These are phyloP conservation scores for Zosterops hypoxanthus DNA, from an alignment of 2,113 vertebrate species.

Conservation along the genomic window DNA sequence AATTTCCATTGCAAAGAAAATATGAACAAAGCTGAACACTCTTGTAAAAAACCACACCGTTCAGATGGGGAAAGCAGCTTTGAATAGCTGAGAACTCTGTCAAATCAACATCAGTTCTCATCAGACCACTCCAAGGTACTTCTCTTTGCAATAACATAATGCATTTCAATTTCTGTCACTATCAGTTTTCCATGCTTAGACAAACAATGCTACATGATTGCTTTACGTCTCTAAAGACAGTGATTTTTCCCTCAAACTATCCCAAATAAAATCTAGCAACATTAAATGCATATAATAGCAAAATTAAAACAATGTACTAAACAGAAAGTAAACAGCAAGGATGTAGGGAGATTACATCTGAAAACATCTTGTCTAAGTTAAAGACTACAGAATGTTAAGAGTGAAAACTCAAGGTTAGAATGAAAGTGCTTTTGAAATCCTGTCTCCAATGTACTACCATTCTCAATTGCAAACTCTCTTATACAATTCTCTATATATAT, in stretches of 20 bases:
- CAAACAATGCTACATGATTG: not conserved
- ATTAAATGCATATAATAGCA: not conserved
- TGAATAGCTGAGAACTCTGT: slow-evolving; percentile 10
- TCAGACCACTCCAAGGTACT: slow-evolving; percentile 14
- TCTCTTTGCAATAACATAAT: slow-evolving; percentile 20
- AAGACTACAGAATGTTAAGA: not conserved
- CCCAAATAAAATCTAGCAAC: not conserved
- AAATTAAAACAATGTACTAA: not conserved
- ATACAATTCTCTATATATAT: not conserved
- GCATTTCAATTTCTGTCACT: not conserved
- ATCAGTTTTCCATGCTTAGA: not conserved
- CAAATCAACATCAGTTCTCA: slow-evolving; percentile 37
- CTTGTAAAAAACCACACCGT: not conserved
- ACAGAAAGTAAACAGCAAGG: not conserved
- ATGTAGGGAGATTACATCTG: not conserved
- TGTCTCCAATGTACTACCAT: not conserved
- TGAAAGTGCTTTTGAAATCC: not conserved
- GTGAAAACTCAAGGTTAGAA: not conserved
- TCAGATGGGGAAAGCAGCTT: not conserved
- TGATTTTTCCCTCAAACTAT: not conserved
- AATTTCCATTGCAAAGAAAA: slow-evolving; percentile 31
- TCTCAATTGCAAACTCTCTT: not conserved
- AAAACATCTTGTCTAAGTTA: not conserved
- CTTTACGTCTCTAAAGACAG: not conserved
- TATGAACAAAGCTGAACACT: not conserved